phyloP scores from a whole-genome alignment of 2,113 vertebrate species.

The Cyprinodon variegatus region DNA sequence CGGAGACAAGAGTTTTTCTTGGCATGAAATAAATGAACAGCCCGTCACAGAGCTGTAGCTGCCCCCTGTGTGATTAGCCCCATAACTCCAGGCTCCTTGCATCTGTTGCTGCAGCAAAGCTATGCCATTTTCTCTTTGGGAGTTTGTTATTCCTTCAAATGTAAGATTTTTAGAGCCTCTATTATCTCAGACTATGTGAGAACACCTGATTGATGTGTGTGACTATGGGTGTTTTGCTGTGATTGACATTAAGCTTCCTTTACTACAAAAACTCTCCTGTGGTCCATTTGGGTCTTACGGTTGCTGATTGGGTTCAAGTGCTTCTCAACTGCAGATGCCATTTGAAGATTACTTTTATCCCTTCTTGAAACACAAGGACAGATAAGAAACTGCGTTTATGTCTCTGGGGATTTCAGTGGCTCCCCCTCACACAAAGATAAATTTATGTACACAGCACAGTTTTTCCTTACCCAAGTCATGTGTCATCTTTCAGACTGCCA shows the following conservation, averaged over 20 bases:
- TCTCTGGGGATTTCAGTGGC: conserved; percentile 36
- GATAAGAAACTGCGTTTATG: conserved; percentile 59
- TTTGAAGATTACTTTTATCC: conserved; percentile 74
- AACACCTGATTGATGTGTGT: conserved; percentile 49
- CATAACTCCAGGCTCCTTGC: conserved; percentile 42
- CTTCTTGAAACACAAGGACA: conserved; percentile 62
- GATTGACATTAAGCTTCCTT: conserved; percentile 64
- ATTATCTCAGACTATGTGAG: conserved; percentile 27
- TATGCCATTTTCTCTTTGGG: conserved; percentile 13
- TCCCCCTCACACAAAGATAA: conserved; percentile 26
- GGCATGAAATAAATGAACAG: conserved; percentile 55
- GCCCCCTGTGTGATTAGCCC: conserved; percentile 38
- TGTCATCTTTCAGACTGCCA: conserved; percentile 13
- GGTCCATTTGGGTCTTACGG: conserved; percentile 70
- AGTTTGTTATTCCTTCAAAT: conserved; percentile 27
- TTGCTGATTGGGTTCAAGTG: conserved; percentile 74
- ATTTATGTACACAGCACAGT: conserved; percentile 17
- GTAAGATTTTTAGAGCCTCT: conserved; percentile 33
- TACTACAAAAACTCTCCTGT: conserved; percentile 42
- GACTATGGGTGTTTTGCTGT: conserved; percentile 44
- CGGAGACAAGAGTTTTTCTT: conserved; percentile 35
- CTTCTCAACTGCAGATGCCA: conserved; percentile 64
- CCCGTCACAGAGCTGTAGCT: conserved; percentile 1
- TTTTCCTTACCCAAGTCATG: conserved; percentile 26
- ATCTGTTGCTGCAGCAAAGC: conserved; percentile 36